Base-by-base conservation (phyloP, 2,113 vertebrate species). In the Oncorhynchus clarkii region DNA sequence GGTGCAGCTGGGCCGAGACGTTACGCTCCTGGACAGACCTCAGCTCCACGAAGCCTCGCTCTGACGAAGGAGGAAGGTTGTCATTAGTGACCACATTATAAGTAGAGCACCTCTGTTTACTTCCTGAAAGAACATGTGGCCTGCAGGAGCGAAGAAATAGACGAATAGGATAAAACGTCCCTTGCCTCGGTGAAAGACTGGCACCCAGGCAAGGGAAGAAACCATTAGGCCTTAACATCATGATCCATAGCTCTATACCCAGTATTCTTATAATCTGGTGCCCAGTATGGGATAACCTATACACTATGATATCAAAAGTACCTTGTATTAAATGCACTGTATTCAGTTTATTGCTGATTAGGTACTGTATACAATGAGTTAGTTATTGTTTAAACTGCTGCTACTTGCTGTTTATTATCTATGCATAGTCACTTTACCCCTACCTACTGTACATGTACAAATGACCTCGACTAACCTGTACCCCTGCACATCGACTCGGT, bases 21-120 rank as follows among this genome's bases (percentile, higher is more conserved):
- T 92, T 92, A 20, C 79, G 80, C n/a, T 78, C 85, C 80, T 92
- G 85, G 2, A 78, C 74, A 0, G 90, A 85, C 26, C 86, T 90
- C 76, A 97, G 84, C 0, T 49, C 79, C 81, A 99, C 94, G 8
- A 95, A 98, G 26, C 97, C 98, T 34, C 0, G 91, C 60, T 96
- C 98, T 99, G 87, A 57, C 79, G 70, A 57, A 68, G 9, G 39
- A 45, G 34, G 5, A 14, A 74, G 39, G 39, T 18, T 22, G 59
- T 54, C 51, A 54, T 62, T 62, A 62, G 59, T 62, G 16, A 62
- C 20, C 18, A 62, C 59, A 45, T 45, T 18, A 54, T 54, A 54
- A 14, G 51, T 54, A 16, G 16, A 18, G 51, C 51, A 54, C 14
- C 51, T 54, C 51, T 54, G 12, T 54, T 45, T 18, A 54, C 51